Conservation (phyloP, 2,113 vertebrate species). For the Haemorhous mexicanus region DNA sequence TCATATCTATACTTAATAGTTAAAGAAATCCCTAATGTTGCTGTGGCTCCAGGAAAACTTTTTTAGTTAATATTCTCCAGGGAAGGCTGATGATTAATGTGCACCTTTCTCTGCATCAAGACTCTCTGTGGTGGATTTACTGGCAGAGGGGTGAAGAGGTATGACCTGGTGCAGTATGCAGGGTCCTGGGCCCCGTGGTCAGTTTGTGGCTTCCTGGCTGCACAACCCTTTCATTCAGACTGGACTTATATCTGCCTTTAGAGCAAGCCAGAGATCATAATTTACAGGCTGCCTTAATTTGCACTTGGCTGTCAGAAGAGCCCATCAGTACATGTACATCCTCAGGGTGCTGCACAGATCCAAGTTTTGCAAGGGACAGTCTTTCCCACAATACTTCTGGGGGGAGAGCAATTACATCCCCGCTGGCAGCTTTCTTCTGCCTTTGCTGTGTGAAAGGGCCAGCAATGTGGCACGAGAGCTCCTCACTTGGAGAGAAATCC, state of each 20-base stretch:
- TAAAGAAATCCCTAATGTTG: neutral
- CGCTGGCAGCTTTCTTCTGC: neutral
- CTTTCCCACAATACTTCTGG: neutral
- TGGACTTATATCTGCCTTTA: neutral
- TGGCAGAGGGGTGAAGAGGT: neutral
- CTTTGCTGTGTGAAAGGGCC: neutral
- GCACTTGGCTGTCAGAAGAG: neutral
- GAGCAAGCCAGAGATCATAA: neutral
- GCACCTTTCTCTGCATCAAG: neutral
- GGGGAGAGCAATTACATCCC: accelerated
- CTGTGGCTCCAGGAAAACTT: neutral
- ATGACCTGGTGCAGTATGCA: neutral
- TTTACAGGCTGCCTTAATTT: conserved; percentile 7
- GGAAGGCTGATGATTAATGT: neutral
- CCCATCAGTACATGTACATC: neutral
- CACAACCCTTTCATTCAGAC: neutral
- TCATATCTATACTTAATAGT: neutral
- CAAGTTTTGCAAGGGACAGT: neutral
- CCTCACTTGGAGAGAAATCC: neutral
- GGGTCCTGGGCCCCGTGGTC: accelerated
- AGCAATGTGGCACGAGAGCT: accelerated
- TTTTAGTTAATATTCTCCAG: neutral
- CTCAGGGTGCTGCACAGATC: neutral
- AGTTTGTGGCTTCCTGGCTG: neutral
- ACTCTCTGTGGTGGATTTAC: neutral